phyloP scores from a whole-genome alignment of 2,888 invertebrate species.

The Bembecia ichneumoniformis region DNA sequence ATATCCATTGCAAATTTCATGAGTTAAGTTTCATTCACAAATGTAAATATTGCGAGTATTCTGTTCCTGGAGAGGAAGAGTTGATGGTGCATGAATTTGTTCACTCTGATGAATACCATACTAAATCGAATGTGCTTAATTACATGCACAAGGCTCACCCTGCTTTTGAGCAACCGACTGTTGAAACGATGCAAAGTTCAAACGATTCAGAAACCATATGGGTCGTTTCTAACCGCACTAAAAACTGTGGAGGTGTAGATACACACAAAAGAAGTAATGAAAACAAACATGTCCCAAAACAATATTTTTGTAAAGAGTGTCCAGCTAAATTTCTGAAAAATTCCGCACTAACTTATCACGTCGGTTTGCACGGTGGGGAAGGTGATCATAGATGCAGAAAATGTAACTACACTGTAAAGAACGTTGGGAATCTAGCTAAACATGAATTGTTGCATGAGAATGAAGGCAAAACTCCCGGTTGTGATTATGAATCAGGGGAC shows the following conservation, averaged over 20 bases:
- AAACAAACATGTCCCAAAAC: conserved; percentile 43
- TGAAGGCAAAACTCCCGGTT: conserved; percentile 35
- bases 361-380: conserved; percentile 76
- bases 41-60: conserved; percentile 85
- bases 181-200: conserved; percentile 51
- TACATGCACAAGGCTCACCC: conserved; percentile 76
- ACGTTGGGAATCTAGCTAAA: conserved; percentile 76
- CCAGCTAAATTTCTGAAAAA: conserved; percentile 82
- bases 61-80: conserved; percentile 79
- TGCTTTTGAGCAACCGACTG: conserved; percentile 75
- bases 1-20: conserved; percentile 81
- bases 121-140: conserved; percentile 79
- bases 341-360: conserved; percentile 79
- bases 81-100: conserved; percentile 79
- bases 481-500: conserved; percentile 65
- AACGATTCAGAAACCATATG: conserved; percentile 48
- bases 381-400: conserved; percentile 78
- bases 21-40: conserved; percentile 74
- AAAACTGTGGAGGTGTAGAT: conserved; percentile 32
- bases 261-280: conserved; percentile 33
- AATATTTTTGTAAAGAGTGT: conserved; percentile 75
- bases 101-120: conserved; percentile 85
- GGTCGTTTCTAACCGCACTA: conserved; percentile 47
- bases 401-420: conserved; percentile 80
- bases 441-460: conserved; percentile 73